Evolutionary conservation across 1,140 invertebrate species (phyloP), one percentile per base, ranked within the genome.

Genomic region (Ectropis grisescens): DNA sequence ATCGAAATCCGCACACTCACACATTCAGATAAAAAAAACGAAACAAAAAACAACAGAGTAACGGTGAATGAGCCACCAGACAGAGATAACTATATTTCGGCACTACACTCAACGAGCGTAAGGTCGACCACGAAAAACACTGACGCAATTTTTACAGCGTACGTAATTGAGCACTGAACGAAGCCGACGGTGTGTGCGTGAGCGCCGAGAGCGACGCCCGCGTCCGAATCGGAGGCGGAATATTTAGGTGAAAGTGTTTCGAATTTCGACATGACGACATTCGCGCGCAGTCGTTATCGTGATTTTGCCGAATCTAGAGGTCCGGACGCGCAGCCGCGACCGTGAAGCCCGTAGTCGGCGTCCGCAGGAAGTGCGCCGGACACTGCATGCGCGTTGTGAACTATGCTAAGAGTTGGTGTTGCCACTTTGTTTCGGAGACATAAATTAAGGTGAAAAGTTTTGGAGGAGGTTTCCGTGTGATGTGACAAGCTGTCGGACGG

Each of bases 211-310:
- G 71, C 71, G 75, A 75, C 70, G 70, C 68, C 71, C 75, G 70
- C 70, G 72, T 72, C 59, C 74, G 74, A 80, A 80, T 67, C 74
- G 53, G 69, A 76, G 74, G 59, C 71, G 70, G 72, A 80, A 80
- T 80, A 80, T 80, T 80, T 80, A 80, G 75, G 75, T 80, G 75
- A 80, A 80, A 80, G 75, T 80, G 68, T 80, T 80, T 80, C 75
- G 70, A 80, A 80, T 80, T 80, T 80, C 75, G 75, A 64, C 75
- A 74, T 80, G 72, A 78, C 75, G 69, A 78, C 72, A 78, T 80
- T 80, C 54, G 72, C 69, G 75, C 70, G 64, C 75, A 80, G 75
- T 80, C 70, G 72, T 81, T 81, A 81, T 81, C 76, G 76, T 72
- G 72, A 70, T 69, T 81, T 74, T 74, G 76, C 72, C 76, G 72